Evolutionary conservation across 2,888 invertebrate genomes (phyloP), one percentile per base, ranked within the genome.

Genomic region (Blera fallax): DNA sequence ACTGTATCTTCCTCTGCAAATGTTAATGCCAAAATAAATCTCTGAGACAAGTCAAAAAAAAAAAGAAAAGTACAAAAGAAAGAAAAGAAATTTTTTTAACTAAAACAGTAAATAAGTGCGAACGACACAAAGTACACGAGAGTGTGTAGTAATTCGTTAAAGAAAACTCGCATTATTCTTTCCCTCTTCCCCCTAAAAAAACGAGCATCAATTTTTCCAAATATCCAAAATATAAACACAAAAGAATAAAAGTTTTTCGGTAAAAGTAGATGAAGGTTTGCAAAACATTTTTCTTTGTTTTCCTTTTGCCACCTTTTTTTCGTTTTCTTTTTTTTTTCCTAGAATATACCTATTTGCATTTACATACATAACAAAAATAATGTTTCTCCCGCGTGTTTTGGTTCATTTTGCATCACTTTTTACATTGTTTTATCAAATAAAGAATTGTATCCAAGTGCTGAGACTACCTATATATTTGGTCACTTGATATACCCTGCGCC

Each of bases 201-300:
- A 69, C 70, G 64, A 80, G 73, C 73, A 62, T 62, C 67, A 69
- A 43, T 70, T 58, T 70, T 72, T 40, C 34, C 40, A 34, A 76
- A 58, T 65, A 50, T 50, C 24, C 37, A 37, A 60, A 78, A 73
- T 60, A 56, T 60, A 65, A 69, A 76, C 54, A 73, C 43, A 64
- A 84, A 80, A 85, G 52, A 77, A 77, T 50, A 87, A 82, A 87
- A 56, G 24, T 65, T 72, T 73, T 70, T 85, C 67, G 85, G 85
- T 85, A 87, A 87, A 87, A 83, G 87, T 87, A 87, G 87, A 87
- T 87, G 87, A 87, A 87, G 87, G 87, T 87, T 87, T 87, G 87
- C 85, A 72, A 85, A 72, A 76, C 58, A 85, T 69, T 76, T 67
- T 85, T 81, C 81, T 85, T 85, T 85, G 85, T 85, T 85, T 85